Evolutionary conservation across 1,140 invertebrate genomes (phyloP).

Genomic region (Hyposmocoma kahamanoa): DNA sequence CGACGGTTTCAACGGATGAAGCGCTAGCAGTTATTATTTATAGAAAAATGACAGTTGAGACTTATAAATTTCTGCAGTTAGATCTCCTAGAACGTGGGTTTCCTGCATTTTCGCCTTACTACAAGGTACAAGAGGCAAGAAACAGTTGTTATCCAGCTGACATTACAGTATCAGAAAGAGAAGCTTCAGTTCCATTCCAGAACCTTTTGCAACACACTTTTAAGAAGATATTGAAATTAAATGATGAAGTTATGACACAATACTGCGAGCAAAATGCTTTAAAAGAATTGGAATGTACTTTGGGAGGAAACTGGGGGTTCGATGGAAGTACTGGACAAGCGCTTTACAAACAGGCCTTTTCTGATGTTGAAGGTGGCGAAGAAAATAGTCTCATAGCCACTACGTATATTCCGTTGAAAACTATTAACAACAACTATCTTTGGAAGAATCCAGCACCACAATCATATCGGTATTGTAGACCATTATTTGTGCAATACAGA

Average conservation of each 20-base stretch:
- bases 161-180: conserved; percentile 4
- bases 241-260: background rate
- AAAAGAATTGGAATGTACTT: background rate
- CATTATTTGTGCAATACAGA: conserved; percentile 6
- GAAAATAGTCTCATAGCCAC: background rate
- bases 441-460: conserved; percentile 6
- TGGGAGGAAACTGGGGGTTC: conserved; percentile 5
- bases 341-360: conserved; percentile 2
- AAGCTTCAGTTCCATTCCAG: conserved; percentile 5
- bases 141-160: conserved; percentile 6
- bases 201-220: conserved; percentile 4
- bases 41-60: conserved; percentile 4
- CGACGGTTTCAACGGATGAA: background rate
- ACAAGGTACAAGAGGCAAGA: conserved; percentile 5
- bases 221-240: background rate
- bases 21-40: conserved; percentile 7
- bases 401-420: background rate
- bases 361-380: background rate
- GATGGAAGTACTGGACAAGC: conserved; percentile 9
- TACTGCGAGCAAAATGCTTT: background rate
- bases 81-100: conserved; percentile 2
- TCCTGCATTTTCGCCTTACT: conserved; percentile 3
- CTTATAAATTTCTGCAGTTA: conserved; percentile 4
- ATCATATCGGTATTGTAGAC: conserved; percentile 8
- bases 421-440: background rate